Conservation (phyloP, 2,888 invertebrate species). For the Caenorhabditis sp. region DNA sequence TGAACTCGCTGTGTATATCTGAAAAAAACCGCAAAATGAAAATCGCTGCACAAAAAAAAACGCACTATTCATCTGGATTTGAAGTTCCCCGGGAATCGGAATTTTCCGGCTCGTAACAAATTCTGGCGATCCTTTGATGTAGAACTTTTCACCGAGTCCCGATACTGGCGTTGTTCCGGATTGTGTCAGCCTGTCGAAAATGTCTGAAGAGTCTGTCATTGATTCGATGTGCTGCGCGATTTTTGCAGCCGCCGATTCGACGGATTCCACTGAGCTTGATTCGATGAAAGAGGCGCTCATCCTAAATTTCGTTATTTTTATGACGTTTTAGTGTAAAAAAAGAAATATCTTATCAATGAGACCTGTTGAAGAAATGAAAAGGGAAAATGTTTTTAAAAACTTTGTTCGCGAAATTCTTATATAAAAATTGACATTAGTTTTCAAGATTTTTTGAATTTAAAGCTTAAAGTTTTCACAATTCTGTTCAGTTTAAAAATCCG, state of each 20-base stretch:
- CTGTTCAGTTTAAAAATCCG: too few species aligned
- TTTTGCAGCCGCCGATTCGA: constrained; percentile 46
- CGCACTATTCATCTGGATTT: constrained; percentile 63
- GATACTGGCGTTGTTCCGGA: constrained; percentile 50
- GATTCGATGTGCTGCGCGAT: constrained; percentile 45
- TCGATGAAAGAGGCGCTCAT: constrained; percentile 42
- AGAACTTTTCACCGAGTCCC: constrained; percentile 54
- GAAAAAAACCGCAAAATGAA: too few species aligned
- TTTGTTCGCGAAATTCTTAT: too few species aligned
- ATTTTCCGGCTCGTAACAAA: constrained; percentile 43
- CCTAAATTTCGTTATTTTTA: neutral
- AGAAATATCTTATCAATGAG: neutral
- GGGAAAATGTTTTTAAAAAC: neutral
- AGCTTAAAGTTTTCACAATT: too few species aligned
- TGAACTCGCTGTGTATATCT: constrained; percentile 94
- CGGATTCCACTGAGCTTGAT: constrained; percentile 37
- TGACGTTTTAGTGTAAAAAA: neutral
- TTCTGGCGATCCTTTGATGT: constrained; percentile 46
- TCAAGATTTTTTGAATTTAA: too few species aligned
- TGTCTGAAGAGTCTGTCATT: constrained; percentile 42
- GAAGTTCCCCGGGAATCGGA: constrained; percentile 62
- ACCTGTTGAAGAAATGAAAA: neutral
- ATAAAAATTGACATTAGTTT: too few species aligned
- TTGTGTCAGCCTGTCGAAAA: constrained; percentile 44
- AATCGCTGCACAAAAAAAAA: constrained; percentile 5